Conservation (phyloP, 2,113 vertebrate genomes). For the Gymnorhina tibicen region DNA sequence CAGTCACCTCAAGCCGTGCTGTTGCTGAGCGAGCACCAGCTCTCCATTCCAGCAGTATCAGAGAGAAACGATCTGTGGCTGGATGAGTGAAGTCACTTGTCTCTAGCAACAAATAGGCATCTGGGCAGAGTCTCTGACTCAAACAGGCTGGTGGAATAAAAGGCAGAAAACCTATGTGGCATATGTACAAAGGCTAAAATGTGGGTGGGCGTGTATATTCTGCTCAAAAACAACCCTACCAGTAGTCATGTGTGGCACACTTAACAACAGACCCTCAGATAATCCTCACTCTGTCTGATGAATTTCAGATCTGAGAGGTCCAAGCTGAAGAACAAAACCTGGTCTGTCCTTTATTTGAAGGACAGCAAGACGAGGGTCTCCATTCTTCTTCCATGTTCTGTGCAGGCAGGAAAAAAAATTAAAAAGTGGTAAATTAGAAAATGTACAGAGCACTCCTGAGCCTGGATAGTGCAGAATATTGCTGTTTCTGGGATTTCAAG, state of each 20-base stretch:
- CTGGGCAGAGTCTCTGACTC: neutral
- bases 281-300: neutral
- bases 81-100: rapidly evolving
- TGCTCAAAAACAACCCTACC: neutral
- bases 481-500: slow-evolving; percentile 2
- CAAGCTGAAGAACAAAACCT: neutral
- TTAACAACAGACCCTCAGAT: neutral
- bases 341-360: neutral
- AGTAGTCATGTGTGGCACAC: neutral
- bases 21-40: neutral
- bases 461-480: neutral
- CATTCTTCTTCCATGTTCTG: neutral
- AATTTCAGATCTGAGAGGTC: neutral
- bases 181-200: neutral
- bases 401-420: neutral
- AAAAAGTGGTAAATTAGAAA: neutral
- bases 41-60: neutral
- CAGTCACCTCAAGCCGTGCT: neutral
- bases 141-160: neutral
- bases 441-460: neutral
- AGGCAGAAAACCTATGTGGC: neutral
- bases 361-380: neutral
- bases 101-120: neutral
- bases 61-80: neutral
- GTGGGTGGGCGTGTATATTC: neutral